Conservation (phyloP, 92 coral and sea anemone species). For the Phenganax stokvisi region DNA sequence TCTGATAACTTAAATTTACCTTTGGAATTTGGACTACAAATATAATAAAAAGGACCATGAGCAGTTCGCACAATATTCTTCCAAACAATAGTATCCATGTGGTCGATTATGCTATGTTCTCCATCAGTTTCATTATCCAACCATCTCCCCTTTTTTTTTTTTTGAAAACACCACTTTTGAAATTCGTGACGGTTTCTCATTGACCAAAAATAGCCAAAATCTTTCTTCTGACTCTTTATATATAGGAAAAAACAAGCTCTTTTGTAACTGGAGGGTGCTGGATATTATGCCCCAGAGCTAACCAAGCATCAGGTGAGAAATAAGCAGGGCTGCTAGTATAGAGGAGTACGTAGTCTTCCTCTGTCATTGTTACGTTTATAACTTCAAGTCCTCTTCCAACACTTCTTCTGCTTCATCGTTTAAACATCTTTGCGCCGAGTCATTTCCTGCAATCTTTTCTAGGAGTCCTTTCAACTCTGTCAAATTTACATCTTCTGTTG, state of each 20-base stretch:
- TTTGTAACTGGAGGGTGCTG: conserved; percentile 37
- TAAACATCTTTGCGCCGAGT: conserved; percentile 15
- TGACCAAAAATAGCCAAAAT: conserved; percentile 47
- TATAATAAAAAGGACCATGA: conserved; percentile 46
- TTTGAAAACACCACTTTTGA: conserved; percentile 33
- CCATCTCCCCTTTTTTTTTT: conserved; percentile 47
- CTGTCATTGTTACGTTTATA: conserved; percentile 1
- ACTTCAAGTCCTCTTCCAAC: conserved; percentile 34
- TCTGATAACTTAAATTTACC: conserved; percentile 10
- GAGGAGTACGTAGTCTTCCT: conserved; percentile 31
- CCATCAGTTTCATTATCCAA: conserved; percentile 39
- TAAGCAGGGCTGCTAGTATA: conserved; percentile 17
- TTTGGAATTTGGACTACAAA: not conserved
- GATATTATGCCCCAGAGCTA: conserved; percentile 49
- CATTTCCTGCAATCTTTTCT: conserved; percentile 23
- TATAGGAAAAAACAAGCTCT: conserved; percentile 43
- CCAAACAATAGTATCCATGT: not conserved
- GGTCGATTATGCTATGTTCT: conserved; percentile 22
- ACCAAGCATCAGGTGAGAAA: conserved; percentile 49
- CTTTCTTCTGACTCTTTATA: conserved; percentile 40
- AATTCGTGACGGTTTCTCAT: conserved; percentile 34
- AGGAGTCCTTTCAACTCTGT: conserved; percentile 1
- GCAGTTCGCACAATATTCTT: conserved; percentile 47
- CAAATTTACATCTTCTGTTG: not conserved
- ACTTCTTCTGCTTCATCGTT: not conserved